Conservation (phyloP, 2,888 invertebrate species). For the Labia minor region DNA sequence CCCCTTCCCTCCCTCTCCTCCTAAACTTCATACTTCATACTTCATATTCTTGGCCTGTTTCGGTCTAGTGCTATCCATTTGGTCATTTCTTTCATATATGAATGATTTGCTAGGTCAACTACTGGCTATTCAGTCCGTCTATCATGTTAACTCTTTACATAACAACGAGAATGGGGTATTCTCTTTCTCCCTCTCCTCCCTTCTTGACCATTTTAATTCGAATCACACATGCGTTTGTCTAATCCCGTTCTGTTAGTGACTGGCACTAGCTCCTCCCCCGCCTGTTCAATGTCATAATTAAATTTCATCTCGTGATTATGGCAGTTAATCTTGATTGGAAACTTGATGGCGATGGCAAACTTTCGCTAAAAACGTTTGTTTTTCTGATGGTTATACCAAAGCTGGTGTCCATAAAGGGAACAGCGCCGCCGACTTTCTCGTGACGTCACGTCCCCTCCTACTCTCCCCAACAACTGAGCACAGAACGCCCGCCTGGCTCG, state of each 20-base stretch:
- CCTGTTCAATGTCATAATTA: neutral
- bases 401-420: neutral
- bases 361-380: constrained; percentile 5
- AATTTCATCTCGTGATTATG: constrained; percentile 4
- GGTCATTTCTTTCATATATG: neutral
- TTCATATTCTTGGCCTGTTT: too few species aligned
- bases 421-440: neutral
- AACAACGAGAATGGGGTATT: neutral
- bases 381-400: neutral
- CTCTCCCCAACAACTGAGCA: neutral
- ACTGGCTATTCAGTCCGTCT: neutral
- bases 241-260: too few species aligned
- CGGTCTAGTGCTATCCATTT: too few species aligned
- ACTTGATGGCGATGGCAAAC: too few species aligned
- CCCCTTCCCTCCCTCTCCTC: too few species aligned
- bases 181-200: neutral
- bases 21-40: too few species aligned
- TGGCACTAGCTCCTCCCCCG: neutral
- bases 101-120: neutral
- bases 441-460: constrained; percentile 1
- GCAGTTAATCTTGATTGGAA: neutral
- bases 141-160: neutral
- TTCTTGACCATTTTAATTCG: neutral
- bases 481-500: neutral
- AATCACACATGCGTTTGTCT: neutral